These are phyloP conservation scores for Anticlea derivata DNA, from an alignment of 2,888 invertebrate species.

Conservation along the genomic window DNA sequence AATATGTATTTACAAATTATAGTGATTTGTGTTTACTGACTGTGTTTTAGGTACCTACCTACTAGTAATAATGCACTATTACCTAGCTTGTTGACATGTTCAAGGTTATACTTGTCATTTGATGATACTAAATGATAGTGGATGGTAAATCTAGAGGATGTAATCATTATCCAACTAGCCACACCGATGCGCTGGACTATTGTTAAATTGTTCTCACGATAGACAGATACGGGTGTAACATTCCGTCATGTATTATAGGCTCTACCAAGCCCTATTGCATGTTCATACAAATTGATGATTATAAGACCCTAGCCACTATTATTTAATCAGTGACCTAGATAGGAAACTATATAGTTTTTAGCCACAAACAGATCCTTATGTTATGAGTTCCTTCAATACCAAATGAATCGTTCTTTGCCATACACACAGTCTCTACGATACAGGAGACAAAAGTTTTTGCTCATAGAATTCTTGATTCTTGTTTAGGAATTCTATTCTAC, in stretches of 20 bases:
- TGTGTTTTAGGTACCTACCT: background rate
- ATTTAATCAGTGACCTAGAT: no score
- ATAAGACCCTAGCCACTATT: no score
- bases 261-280: background rate
- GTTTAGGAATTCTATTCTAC: no score
- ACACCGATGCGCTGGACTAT: conserved; percentile 46
- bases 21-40: background rate
- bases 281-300: conserved; percentile 2
- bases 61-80: background rate
- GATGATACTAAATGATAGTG: conserved; percentile 27
- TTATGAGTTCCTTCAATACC: no score
- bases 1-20: no score
- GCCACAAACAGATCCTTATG: no score
- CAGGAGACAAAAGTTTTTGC: no score
- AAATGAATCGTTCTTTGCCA: no score
- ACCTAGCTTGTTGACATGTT: conserved; percentile 2
- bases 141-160: conserved; percentile 53
- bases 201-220: conserved; percentile 58
- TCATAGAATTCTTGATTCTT: no score
- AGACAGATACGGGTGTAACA: conserved; percentile 29
- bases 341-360: no score
- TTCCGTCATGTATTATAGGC: background rate
- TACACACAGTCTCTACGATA: no score
- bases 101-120: conserved; percentile 13
- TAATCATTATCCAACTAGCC: conserved; percentile 65